Percentiles rank a stretch among this genome's conserved stretches.
phyloP scores from a whole-genome alignment of 2,888 invertebrate genomes.

The Cheiracanthium punctorium region DNA sequence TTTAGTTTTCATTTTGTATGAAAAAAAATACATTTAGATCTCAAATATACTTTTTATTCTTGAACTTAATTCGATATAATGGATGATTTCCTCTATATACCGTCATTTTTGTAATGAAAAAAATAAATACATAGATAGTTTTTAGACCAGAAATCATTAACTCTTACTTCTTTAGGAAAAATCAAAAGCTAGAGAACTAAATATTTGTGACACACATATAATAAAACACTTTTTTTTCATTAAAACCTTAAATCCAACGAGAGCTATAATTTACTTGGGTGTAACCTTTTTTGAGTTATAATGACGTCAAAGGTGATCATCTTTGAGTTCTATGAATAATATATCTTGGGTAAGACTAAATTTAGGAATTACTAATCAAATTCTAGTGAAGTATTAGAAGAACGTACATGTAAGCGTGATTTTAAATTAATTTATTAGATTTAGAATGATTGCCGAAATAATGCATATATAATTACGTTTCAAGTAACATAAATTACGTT shows the following conservation, averaged over 20 bases:
- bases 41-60: no score
- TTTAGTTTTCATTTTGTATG: no score
- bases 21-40: no score
- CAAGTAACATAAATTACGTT: no score
- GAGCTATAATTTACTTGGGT: constrained; percentile 23
- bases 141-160: no score
- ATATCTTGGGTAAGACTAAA: background rate
- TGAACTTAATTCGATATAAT: no score
- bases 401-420: background rate
- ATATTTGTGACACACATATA: background rate
- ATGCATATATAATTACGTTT: no score
- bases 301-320: constrained; percentile 2
- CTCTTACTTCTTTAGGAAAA: background rate
- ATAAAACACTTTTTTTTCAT: background rate
- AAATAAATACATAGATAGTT: no score
- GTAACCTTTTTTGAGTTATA: constrained; percentile 5
- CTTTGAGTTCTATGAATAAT: constrained; percentile 10
- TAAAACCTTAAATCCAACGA: background rate
- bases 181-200: background rate
- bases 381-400: background rate
- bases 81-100: no score
- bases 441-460: no score
- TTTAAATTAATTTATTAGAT: background rate
- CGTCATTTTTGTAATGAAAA: no score
- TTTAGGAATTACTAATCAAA: background rate